Evolutionary conservation across 2,888 invertebrate genomes (phyloP).

Genomic region (Megastigmus dorsalis): DNA sequence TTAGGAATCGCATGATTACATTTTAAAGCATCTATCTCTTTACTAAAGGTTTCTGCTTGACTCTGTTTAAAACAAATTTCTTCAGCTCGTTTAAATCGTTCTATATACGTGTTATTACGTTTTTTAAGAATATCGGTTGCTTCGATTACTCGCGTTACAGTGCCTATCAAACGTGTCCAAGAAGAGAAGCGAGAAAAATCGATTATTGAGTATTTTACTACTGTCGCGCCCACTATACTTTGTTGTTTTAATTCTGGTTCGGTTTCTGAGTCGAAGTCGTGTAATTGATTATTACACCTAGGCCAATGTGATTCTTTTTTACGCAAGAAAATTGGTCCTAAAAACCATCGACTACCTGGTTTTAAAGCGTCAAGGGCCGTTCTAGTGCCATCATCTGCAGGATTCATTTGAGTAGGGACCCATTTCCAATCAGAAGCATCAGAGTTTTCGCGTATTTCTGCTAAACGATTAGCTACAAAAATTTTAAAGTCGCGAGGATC

Average conservation of each 20-base stretch:
- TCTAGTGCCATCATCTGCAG: background rate
- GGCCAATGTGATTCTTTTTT: background rate
- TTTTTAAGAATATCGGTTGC: background rate
- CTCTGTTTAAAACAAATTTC: background rate
- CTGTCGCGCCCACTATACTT: too few relatives aligned
- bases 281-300: background rate
- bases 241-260: background rate
- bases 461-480: slow-evolving; percentile 5
- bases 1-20: background rate
- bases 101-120: background rate
- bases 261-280: background rate
- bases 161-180: background rate
- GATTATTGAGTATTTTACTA: background rate
- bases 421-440: background rate
- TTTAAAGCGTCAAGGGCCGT: background rate
- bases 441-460: slow-evolving; percentile 4
- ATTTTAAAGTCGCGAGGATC: slow-evolving; percentile 20
- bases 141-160: background rate
- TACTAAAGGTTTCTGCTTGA: background rate
- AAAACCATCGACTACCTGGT: slow-evolving; percentile 6
- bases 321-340: background rate
- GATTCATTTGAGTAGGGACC: background rate
- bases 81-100: background rate
- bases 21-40: background rate
- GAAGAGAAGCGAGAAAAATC: slow-evolving; percentile 14